These are phyloP conservation scores for Nysson spinosus DNA, from an alignment of 2,888 invertebrate species.

Conservation along the genomic window DNA sequence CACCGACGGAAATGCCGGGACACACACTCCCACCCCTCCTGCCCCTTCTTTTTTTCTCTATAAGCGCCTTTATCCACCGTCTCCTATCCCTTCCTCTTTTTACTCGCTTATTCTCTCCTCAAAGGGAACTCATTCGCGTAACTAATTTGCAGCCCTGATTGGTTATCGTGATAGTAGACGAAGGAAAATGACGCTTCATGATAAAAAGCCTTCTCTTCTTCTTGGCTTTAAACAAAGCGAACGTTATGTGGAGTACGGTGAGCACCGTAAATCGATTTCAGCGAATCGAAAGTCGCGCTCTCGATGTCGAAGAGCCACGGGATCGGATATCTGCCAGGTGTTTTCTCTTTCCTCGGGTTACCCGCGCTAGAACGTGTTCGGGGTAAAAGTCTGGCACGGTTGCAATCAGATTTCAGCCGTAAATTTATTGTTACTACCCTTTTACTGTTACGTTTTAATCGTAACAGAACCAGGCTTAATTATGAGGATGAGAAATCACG, in stretches of 20 bases:
- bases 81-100: too few relatives aligned
- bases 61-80: too few relatives aligned
- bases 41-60: too few relatives aligned
- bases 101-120: too few relatives aligned
- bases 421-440: background rate
- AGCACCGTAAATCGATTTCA: conserved; percentile 5
- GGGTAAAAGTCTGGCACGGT: background rate
- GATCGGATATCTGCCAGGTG: conserved; percentile 31
- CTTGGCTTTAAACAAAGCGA: background rate
- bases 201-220: conserved; percentile 7
- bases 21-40: too few relatives aligned
- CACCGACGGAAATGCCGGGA: background rate
- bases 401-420: background rate
- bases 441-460: too few relatives aligned
- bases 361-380: conserved; percentile 1
- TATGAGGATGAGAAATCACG: too few relatives aligned
- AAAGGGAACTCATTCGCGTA: too few relatives aligned
- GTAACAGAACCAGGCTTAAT: too few relatives aligned
- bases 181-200: background rate
- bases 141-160: too few relatives aligned
- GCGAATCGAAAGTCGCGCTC: conserved; percentile 3
- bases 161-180: too few relatives aligned
- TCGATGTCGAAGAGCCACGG: background rate
- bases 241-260: background rate
- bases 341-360: conserved; percentile 31